Conservation (phyloP, 2,113 vertebrate species). For the Psammodynastes pulverulentus region DNA sequence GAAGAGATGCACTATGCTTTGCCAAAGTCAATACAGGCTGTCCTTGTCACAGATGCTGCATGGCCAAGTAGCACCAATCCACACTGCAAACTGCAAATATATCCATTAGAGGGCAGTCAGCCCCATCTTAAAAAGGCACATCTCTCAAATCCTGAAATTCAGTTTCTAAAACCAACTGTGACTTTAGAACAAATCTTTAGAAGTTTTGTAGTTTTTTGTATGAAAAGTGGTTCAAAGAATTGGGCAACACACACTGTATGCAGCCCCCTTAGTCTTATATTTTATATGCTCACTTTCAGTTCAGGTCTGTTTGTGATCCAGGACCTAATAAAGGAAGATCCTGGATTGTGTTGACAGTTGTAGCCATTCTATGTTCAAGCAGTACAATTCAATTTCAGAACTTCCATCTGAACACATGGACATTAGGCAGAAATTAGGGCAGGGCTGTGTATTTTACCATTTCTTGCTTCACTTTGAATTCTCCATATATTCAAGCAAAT, state of each 20-base stretch:
- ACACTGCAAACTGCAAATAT: not conserved
- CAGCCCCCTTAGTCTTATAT: not conserved
- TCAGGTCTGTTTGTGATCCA: not conserved
- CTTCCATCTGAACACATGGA: not conserved
- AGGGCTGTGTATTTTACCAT: not conserved
- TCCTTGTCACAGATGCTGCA: not conserved
- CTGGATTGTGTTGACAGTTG: not conserved
- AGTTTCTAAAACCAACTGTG: not conserved
- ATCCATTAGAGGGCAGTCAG: not conserved
- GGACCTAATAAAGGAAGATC: not conserved
- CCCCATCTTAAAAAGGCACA: not conserved
- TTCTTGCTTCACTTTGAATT: not conserved
- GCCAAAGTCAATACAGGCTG: not conserved
- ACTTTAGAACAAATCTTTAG: not conserved
- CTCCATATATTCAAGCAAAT: not conserved
- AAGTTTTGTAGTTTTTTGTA: not conserved
- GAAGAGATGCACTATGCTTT: not conserved
- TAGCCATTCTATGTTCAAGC: not conserved
- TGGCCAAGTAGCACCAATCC: not conserved
- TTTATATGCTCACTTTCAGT: not conserved
- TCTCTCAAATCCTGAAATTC: not conserved
- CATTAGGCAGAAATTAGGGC: not conserved
- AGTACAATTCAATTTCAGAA: not conserved
- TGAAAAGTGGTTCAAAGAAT: not conserved
- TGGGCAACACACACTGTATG: not conserved